Percentiles rank a stretch among this genome's conserved stretches.
Evolutionary conservation across 2,888 invertebrate genomes (phyloP).

Genomic region (Phortica okadai): DNA sequence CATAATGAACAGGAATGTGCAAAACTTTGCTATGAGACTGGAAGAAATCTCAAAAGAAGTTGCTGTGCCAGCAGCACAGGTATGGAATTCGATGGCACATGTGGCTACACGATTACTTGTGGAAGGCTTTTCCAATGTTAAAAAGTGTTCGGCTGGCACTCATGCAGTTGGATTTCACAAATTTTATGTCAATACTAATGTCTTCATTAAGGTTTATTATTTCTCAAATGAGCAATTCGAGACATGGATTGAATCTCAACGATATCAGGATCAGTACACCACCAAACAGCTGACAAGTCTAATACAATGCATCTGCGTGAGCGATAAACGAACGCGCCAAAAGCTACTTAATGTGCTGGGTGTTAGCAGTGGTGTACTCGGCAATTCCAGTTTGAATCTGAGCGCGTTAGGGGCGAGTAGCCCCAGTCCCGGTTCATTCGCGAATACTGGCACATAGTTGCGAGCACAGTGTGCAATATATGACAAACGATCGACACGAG

Average conservation of each 20-base stretch:
- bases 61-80: slow-evolving; percentile 82
- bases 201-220: slow-evolving; percentile 97
- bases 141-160: slow-evolving; percentile 97
- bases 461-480: not conserved
- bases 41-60: slow-evolving; percentile 84
- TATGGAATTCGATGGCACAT: slow-evolving; percentile 94
- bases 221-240: slow-evolving; percentile 92
- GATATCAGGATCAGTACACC: slow-evolving; percentile 92
- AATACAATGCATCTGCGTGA: slow-evolving; percentile 90
- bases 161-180: slow-evolving; percentile 98
- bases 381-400: slow-evolving; percentile 52
- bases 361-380: slow-evolving; percentile 48
- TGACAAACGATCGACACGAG: not conserved
- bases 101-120: slow-evolving; percentile 92
- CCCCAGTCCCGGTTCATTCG: not conserved
- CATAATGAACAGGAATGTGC: slow-evolving; percentile 80
- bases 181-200: slow-evolving; percentile 94
- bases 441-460: slow-evolving; percentile 18
- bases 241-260: slow-evolving; percentile 90
- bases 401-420: slow-evolving; percentile 41
- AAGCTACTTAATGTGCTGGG: slow-evolving; percentile 86
- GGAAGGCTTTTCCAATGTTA: slow-evolving; percentile 92
- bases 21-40: slow-evolving; percentile 87
- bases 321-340: slow-evolving; percentile 91
- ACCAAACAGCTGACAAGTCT: slow-evolving; percentile 90